Evolutionary conservation across 1,140 invertebrate genomes (phyloP).

Genomic region (Drosophila cardini): DNA sequence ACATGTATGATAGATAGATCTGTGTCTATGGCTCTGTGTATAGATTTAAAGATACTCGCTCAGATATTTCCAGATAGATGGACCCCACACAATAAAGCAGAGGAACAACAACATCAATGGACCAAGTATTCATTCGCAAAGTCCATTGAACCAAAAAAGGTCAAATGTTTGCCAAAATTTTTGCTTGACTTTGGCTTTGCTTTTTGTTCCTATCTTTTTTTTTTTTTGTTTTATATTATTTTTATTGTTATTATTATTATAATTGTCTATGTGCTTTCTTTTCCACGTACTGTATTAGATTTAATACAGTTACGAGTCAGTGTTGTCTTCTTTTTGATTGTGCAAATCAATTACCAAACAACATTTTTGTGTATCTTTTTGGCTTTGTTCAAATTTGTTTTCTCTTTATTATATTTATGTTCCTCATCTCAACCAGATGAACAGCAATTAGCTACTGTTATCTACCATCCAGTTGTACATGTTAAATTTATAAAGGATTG

Average conservation of each 20-base stretch:
- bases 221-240: slow-evolving; percentile 10
- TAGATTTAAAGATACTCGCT: slow-evolving; percentile 50
- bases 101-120: slow-evolving; percentile 13
- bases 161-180: slow-evolving; percentile 66
- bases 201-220: slow-evolving; percentile 23
- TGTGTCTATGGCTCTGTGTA: slow-evolving; percentile 44
- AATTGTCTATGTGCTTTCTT: slow-evolving; percentile 38
- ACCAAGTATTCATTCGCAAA: slow-evolving; percentile 19
- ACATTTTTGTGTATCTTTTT: not conserved
- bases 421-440: slow-evolving; percentile 13
- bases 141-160: slow-evolving; percentile 76
- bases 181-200: slow-evolving; percentile 40
- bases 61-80: slow-evolving; percentile 50
- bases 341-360: slow-evolving; percentile 21
- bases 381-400: too few relatives aligned
- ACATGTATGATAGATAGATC: slow-evolving; percentile 74
- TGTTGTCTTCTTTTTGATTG: slow-evolving; percentile 6
- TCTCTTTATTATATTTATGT: not conserved
- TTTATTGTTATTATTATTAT: slow-evolving; percentile 35
- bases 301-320: slow-evolving; percentile 42
- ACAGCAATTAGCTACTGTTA: slow-evolving; percentile 18
- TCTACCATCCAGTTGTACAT: not conserved
- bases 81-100: slow-evolving; percentile 32
- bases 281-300: slow-evolving; percentile 51
- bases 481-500: slow-evolving; percentile 13